phyloP scores from a whole-genome alignment of 2,113 vertebrate genomes.

The Austrofundulus limnaeus region DNA sequence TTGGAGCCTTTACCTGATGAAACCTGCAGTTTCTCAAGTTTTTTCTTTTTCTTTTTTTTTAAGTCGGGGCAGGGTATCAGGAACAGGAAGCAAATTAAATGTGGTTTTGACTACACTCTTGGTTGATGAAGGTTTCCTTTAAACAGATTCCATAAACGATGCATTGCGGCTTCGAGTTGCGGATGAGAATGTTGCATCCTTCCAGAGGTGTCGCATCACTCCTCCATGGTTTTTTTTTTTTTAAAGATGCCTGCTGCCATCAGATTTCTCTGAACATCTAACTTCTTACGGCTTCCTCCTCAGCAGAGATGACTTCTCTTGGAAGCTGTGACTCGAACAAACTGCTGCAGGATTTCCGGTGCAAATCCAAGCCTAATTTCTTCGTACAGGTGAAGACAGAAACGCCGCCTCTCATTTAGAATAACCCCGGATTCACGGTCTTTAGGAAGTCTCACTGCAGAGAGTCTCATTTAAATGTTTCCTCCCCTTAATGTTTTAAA shows the following conservation, averaged over 20 bases:
- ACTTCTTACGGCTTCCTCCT: slow-evolving; percentile 12
- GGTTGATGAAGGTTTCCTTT: not conserved
- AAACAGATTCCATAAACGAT: not conserved
- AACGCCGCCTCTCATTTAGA: slow-evolving; percentile 31
- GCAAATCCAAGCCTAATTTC: slow-evolving; percentile 6
- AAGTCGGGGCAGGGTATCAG: too few species aligned
- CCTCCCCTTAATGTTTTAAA: not conserved
- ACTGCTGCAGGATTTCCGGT: slow-evolving; percentile 6
- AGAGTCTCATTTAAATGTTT: not conserved
- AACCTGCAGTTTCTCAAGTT: not conserved
- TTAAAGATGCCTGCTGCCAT: slow-evolving; percentile 20
- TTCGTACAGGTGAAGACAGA: slow-evolving; percentile 13
- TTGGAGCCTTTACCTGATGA: not conserved
- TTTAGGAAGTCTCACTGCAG: slow-evolving; percentile 10
- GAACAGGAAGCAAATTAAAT: too few species aligned
- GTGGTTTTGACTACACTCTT: too few species aligned
- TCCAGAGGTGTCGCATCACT: slow-evolving; percentile 36
- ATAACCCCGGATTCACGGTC: slow-evolving; percentile 10
- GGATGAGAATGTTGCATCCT: slow-evolving; percentile 26
- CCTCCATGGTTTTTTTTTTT: slow-evolving; percentile 21
- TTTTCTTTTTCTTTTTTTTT: too few species aligned
- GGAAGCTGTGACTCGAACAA: not conserved
- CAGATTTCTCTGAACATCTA: slow-evolving; percentile 36
- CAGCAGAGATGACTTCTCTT: not conserved
- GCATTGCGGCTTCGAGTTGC: not conserved